These are phyloP conservation scores for Polydrusus cervinus DNA, from an alignment of 2,888 invertebrate species.

Conservation along the genomic window DNA sequence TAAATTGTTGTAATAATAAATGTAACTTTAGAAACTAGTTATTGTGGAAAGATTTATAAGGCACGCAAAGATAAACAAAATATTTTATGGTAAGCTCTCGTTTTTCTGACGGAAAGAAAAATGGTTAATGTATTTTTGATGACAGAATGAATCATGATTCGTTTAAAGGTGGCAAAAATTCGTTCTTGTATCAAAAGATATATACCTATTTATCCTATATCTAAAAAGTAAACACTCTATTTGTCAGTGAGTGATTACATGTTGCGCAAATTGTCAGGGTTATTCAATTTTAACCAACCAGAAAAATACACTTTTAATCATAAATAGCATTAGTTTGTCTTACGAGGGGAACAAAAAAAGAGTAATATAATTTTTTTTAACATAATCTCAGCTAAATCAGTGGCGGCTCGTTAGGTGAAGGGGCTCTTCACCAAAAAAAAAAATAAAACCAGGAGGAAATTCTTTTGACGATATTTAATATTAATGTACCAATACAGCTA, in stretches of 20 bases:
- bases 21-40: not conserved
- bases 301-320: too few species aligned
- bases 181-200: conserved; percentile 7
- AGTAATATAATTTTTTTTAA: too few species aligned
- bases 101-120: conserved; percentile 17
- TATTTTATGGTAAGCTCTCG: conserved; percentile 14
- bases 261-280: not conserved
- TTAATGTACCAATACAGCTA: too few species aligned
- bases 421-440: too few species aligned
- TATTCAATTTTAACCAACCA: not conserved
- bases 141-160: conserved; percentile 25
- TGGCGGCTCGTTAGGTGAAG: too few species aligned
- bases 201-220: not conserved
- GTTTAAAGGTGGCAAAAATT: conserved; percentile 7
- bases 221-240: conserved; percentile 3
- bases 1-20: too few species aligned
- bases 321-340: too few species aligned
- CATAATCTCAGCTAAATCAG: too few species aligned
- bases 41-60: conserved; percentile 3
- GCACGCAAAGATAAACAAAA: conserved; percentile 11
- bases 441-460: too few species aligned
- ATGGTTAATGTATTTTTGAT: conserved; percentile 32
- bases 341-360: too few species aligned
- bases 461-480: too few species aligned
- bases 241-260: conserved; percentile 2